Evolutionary conservation across 2,113 vertebrate species (phyloP).

Genomic region (Bagarius yarrelli): DNA sequence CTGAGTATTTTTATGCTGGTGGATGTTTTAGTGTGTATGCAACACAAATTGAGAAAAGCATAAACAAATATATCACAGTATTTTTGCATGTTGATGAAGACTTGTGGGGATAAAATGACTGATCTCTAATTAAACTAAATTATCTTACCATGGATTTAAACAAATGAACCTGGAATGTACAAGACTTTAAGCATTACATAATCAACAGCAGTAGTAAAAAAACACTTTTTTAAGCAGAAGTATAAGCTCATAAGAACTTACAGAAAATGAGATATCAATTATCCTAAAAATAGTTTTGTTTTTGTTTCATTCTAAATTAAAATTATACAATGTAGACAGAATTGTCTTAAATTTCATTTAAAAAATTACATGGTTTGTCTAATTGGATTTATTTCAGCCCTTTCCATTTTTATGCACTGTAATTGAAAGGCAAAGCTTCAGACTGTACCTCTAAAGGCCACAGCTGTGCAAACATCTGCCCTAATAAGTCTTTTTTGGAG

Average conservation of each 20-base stretch:
- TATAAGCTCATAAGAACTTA: not conserved
- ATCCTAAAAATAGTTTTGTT: not conserved
- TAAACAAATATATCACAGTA: not conserved
- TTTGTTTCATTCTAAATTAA: constrained; percentile 1
- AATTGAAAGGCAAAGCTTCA: constrained; percentile 50
- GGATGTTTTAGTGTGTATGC: not conserved
- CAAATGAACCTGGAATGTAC: not conserved
- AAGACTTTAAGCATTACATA: not conserved
- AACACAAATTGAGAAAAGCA: too few relatives aligned
- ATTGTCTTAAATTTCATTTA: constrained; percentile 37
- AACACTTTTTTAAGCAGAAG: not conserved
- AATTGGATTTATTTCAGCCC: constrained; percentile 46
- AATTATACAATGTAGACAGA: constrained; percentile 20
- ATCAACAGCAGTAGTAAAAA: constrained; percentile 6
- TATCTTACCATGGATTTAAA: not conserved
- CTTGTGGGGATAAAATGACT: not conserved
- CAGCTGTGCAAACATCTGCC: constrained; percentile 74
- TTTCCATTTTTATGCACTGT: constrained; percentile 49
- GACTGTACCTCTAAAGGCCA: constrained; percentile 53
- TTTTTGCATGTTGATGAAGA: not conserved
- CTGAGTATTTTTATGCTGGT: not conserved
- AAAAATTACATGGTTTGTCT: constrained; percentile 43
- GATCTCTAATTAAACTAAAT: not conserved
- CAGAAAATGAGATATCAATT: not conserved
- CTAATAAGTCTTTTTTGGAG: constrained; percentile 57